A percentile compares a stretch with the other conserved stretches of the same genome.
These are phyloP conservation scores for Aramus guarauna DNA, from an alignment of 2,113 vertebrate species.

Conservation along the genomic window DNA sequence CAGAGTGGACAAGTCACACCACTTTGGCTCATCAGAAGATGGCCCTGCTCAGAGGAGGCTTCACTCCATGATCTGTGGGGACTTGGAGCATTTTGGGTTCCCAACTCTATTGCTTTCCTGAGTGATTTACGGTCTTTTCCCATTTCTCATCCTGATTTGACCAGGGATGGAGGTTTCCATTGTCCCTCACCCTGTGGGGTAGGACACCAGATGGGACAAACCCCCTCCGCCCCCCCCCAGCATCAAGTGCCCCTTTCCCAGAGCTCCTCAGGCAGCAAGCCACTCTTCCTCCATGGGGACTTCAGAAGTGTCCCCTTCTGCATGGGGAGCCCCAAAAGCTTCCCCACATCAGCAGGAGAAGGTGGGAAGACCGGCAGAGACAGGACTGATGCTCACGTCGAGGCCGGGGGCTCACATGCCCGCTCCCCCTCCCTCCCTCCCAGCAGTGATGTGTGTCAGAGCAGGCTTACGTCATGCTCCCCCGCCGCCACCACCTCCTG, in stretches of 20 bases:
- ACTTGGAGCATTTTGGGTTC: neutral
- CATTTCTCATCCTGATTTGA: neutral
- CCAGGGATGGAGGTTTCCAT: neutral
- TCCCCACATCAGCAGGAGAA: neutral
- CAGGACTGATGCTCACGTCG: neutral
- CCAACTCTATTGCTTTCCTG: neutral
- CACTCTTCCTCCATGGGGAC: neutral
- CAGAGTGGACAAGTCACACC: neutral
- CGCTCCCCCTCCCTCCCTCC: neutral
- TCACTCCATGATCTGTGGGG: neutral
- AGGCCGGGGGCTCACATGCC: neutral
- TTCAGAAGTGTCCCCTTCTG: neutral
- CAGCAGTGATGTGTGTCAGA: neutral
- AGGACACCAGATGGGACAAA: neutral
- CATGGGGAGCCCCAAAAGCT: neutral
- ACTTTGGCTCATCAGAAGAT: neutral
- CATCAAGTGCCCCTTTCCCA: neutral
- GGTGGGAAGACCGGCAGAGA: neutral
- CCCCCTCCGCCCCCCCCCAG: accelerated
- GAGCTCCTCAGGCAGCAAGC: neutral
- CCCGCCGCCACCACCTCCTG: neutral
- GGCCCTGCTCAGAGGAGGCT: neutral
- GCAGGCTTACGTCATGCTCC: neutral
- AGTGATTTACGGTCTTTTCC: neutral
- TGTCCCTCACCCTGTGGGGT: neutral